These are phyloP conservation scores for Lasiurus borealis DNA, from an alignment of 2,113 vertebrate genomes.

Conservation along the genomic window DNA sequence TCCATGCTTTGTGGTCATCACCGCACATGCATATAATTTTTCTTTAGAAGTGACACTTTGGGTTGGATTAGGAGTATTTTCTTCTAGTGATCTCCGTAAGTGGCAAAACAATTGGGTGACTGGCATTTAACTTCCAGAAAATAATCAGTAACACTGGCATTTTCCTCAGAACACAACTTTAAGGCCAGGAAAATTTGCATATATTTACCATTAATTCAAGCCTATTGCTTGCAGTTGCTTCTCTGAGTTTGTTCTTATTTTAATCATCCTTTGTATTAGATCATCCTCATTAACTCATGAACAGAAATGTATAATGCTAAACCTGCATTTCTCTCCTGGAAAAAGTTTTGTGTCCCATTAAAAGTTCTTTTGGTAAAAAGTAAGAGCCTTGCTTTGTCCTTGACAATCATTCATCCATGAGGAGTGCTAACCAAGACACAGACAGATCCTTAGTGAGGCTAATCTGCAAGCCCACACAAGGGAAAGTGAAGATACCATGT, in stretches of 20 bases:
- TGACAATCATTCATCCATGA: slow-evolving; percentile 76
- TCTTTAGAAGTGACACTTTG: slow-evolving; percentile 32
- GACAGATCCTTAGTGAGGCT: slow-evolving; percentile 60
- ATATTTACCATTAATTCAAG: slow-evolving; percentile 55
- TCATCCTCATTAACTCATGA: slow-evolving; percentile 75
- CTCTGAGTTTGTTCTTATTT: slow-evolving; percentile 78
- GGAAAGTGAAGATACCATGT: not conserved
- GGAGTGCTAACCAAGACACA: slow-evolving; percentile 64
- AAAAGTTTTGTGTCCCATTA: slow-evolving; percentile 75
- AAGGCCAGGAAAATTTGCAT: slow-evolving; percentile 76
- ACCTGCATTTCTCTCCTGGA: slow-evolving; percentile 79
- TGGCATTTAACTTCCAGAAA: slow-evolving; percentile 55
- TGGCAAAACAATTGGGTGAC: slow-evolving; percentile 51
- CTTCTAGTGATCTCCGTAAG: slow-evolving; percentile 40
- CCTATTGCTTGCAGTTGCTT: slow-evolving; percentile 76
- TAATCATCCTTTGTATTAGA: slow-evolving; percentile 59
- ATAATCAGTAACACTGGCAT: slow-evolving; percentile 59
- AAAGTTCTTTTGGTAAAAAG: slow-evolving; percentile 83
- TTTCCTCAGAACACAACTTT: slow-evolving; percentile 74
- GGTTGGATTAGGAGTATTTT: slow-evolving; percentile 35
- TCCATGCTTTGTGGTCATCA: not conserved
- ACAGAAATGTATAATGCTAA: slow-evolving; percentile 79
- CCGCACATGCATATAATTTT: not conserved
- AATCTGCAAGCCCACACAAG: not conserved
- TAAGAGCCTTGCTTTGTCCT: slow-evolving; percentile 78